A percentile compares a stretch with the other conserved stretches of the same genome.
Evolutionary conservation across 2,113 vertebrate species (phyloP).

Genomic region (Dromiciops gliroides): DNA sequence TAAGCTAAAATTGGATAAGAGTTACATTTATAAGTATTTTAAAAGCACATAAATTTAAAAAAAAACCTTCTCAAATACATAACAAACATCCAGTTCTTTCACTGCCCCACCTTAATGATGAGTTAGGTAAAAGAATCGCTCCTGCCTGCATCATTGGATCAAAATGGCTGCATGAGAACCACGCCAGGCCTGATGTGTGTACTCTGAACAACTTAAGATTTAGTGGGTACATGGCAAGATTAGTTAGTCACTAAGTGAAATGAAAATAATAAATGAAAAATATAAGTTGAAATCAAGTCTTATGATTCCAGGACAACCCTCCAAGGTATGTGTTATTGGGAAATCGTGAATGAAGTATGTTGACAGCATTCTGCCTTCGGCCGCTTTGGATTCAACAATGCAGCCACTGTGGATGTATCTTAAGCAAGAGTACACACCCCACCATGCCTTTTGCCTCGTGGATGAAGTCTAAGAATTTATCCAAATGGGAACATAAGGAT

Average conservation of each 20-base stretch:
- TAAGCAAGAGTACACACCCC: constrained; percentile 74
- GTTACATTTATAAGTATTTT: constrained; percentile 1
- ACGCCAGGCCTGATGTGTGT: neutral
- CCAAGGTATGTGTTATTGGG: constrained; percentile 74
- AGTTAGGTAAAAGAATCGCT: neutral
- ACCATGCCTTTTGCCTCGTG: constrained; percentile 68
- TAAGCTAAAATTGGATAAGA: neutral
- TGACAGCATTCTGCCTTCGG: constrained; percentile 73
- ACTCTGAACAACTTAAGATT: constrained; percentile 25
- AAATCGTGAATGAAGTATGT: constrained; percentile 71
- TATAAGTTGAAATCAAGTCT: constrained; percentile 54
- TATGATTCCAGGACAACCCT: constrained; percentile 79
- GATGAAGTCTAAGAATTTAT: constrained; percentile 74
- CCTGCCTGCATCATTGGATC: constrained; percentile 1
- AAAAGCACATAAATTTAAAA: neutral
- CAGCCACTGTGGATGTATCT: constrained; percentile 61
- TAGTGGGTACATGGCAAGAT: constrained; percentile 2
- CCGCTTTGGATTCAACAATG: constrained; percentile 60
- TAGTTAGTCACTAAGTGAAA: constrained; percentile 35
- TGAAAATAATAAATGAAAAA: constrained; percentile 58
- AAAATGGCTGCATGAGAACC: neutral
- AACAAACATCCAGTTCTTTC: neutral
- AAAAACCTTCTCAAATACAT: neutral
- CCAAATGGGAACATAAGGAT: constrained; percentile 54
- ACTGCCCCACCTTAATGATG: neutral